Base-by-base conservation (phyloP, 2,797 vertebrate species). In the Ctenosaura bakeri region DNA sequence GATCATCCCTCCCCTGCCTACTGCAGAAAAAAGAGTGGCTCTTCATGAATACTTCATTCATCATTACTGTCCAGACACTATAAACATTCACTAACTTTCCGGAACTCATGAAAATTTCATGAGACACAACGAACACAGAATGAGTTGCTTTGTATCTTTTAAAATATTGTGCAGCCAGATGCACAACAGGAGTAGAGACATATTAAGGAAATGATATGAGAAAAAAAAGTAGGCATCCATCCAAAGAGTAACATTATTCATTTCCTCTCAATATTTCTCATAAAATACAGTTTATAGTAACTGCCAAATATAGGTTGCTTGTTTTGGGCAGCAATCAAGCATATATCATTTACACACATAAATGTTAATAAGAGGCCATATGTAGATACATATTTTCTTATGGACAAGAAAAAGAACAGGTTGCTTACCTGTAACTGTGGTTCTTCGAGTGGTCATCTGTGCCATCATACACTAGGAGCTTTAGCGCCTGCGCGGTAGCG, bases 61-160 rank as follows among this genome's bases (percentile, higher is more conserved):
- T 89, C 88, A 83, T 89, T 83, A 89, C 81, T 77, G 50, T 64
- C 88, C 88, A 83, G 71, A 77, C 88, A 89, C 69, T 29, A 62
- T 83, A 83, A 89, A 83, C 56, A 64, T 77, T 89, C 56, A 84
- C 71, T 89, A 89, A 77, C 42, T 78, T 89, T 89, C 73, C 24
- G 32, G 59, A 66, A 89, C 73, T 84, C 71, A 83, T 89, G 56
- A 85, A 89, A 78, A 85, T 89, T 85, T 77, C 82, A 85, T 78
- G 56, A 78, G 54, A 69, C 5, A 24, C 59, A 26, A 29, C 9
- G 20, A 76, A 85, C 59, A 38, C 29, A 78, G 32, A 77, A 77
- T 89, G 88, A 84, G 82, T 66, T 78, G 59, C 69, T 84, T 78
- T 69, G 73, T 46, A 77, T 85, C 73, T 78, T 84, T 89, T 78